Evolutionary conservation across 1,140 invertebrate genomes (phyloP).

Genomic region (Tetramorium alpestre): DNA sequence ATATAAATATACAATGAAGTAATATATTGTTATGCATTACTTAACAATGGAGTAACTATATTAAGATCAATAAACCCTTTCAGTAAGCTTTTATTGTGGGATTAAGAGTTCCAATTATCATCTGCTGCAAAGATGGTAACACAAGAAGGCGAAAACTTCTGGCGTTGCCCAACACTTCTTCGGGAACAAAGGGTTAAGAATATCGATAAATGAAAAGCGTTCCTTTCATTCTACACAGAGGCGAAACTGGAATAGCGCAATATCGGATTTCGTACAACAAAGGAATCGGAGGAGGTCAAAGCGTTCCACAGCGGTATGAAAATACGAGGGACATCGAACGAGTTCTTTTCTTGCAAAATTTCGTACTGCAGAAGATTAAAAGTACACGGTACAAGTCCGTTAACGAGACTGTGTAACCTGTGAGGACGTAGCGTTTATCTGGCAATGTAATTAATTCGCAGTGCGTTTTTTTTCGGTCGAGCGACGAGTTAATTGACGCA

Average conservation of each 20-base stretch:
- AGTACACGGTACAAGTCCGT: not conserved
- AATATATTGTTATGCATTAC: not conserved
- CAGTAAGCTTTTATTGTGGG: not conserved
- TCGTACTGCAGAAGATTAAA: slow-evolving; percentile 16
- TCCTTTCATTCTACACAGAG: slow-evolving; percentile 12
- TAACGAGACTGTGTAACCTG: slow-evolving; percentile 5
- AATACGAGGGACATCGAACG: slow-evolving; percentile 21
- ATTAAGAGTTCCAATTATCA: slow-evolving; percentile 18
- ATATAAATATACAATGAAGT: not conserved
- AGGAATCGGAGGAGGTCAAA: slow-evolving; percentile 13
- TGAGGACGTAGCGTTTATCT: not conserved
- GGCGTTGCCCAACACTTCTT: not conserved
- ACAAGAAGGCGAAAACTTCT: not conserved
- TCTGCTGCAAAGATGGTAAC: not conserved
- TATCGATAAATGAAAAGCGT: slow-evolving; percentile 47
- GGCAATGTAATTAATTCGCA: slow-evolving; percentile 38
- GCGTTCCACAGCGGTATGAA: slow-evolving; percentile 32
- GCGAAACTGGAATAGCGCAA: slow-evolving; percentile 25
- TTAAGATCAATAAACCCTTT: not conserved
- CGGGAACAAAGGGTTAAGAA: slow-evolving; percentile 38
- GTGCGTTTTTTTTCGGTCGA: slow-evolving; percentile 29
- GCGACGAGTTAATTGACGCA: slow-evolving; percentile 29
- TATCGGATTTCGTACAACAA: slow-evolving; percentile 51
- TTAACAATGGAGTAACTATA: not conserved
- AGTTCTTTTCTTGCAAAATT: slow-evolving; percentile 41